Conservation (phyloP, 1,140 invertebrate species). For the Zaprionus capensis region DNA sequence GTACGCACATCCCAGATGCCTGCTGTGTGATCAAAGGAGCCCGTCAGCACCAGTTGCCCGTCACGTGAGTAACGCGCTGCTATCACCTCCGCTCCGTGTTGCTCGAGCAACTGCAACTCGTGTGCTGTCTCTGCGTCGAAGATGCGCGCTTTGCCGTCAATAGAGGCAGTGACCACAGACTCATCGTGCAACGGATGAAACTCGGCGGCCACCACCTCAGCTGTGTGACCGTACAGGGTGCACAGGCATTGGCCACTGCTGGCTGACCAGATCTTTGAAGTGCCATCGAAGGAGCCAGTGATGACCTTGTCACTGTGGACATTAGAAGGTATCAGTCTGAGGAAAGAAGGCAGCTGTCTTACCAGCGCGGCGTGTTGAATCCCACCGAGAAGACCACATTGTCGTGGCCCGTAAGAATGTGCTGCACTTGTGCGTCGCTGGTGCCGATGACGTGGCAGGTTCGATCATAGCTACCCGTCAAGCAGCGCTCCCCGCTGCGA, state of each 20-base stretch:
- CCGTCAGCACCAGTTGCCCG: constrained; percentile 89
- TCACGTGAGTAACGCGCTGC: constrained; percentile 89
- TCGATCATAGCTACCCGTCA: constrained; percentile 93
- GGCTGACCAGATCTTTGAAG: constrained; percentile 88
- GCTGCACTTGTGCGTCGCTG: constrained; percentile 88
- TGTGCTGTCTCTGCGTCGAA: constrained; percentile 88
- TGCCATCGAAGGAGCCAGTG: constrained; percentile 93
- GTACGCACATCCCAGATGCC: constrained; percentile 90
- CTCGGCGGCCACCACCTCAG: constrained; percentile 89
- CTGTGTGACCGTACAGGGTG: constrained; percentile 90
- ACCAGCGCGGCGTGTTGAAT: constrained; percentile 92
- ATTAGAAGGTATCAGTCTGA: too few relatives aligned
- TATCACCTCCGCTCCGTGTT: constrained; percentile 91
- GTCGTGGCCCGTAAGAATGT: constrained; percentile 89
- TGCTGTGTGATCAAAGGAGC: constrained; percentile 91
- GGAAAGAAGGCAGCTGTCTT: constrained; percentile 38
- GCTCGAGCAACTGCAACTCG: constrained; percentile 87
- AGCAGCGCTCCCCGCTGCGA: constrained; percentile 89
- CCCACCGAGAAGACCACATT: constrained; percentile 92
- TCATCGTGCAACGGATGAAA: constrained; percentile 87
- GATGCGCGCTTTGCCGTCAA: constrained; percentile 90
- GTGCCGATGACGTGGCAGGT: constrained; percentile 94
- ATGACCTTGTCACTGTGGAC: constrained; percentile 88
- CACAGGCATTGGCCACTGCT: constrained; percentile 88
- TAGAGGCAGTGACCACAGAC: constrained; percentile 89